Evolutionary conservation across 1,140 invertebrate species (phyloP).

Genomic region (Tetranychus urticae): DNA sequence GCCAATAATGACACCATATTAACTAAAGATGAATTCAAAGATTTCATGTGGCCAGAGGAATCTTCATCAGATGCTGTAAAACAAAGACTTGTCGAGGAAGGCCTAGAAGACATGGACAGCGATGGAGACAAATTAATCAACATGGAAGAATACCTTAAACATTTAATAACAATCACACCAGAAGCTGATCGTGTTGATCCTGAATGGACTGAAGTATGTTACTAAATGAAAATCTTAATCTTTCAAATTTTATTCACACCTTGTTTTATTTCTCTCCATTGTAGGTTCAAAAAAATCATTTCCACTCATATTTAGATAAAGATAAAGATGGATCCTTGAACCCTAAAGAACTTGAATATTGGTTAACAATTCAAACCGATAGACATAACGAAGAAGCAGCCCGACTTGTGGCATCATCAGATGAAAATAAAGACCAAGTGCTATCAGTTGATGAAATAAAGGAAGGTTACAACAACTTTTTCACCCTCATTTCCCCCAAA

Average conservation of each 20-base stretch:
- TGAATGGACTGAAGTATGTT: constrained; percentile 24
- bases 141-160: constrained; percentile 38
- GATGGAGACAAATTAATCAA: constrained; percentile 56
- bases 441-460: constrained; percentile 75
- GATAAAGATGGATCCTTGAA: constrained; percentile 73
- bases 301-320: constrained; percentile 50
- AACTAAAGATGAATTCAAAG: constrained; percentile 62
- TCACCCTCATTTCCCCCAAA: constrained; percentile 91
- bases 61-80: constrained; percentile 41
- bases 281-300: constrained; percentile 67
- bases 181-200: constrained; percentile 48
- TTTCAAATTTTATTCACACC: neutral
- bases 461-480: constrained; percentile 86
- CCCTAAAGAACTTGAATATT: constrained; percentile 52
- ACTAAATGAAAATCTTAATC: neutral
- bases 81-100: constrained; percentile 73
- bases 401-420: constrained; percentile 83
- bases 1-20: constrained; percentile 39
- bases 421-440: constrained; percentile 64
- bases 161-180: constrained; percentile 19
- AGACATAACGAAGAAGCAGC: constrained; percentile 81
- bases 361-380: constrained; percentile 90
- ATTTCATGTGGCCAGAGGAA: constrained; percentile 91
- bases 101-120: constrained; percentile 91
- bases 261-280: neutral